Evolutionary conservation across 1,140 invertebrate species (phyloP).

Genomic region (Ctenoplectra terminalis): DNA sequence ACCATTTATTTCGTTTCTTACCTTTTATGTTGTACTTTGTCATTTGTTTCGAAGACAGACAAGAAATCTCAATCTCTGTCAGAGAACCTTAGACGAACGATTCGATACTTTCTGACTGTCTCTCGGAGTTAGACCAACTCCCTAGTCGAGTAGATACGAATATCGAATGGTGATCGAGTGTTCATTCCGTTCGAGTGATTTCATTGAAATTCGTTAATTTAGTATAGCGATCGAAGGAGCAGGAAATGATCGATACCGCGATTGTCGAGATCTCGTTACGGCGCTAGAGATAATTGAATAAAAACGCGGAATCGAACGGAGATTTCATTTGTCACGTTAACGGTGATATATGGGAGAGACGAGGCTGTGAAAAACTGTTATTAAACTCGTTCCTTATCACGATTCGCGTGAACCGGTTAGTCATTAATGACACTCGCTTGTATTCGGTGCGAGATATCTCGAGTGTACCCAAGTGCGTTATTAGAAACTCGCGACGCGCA

Average conservation of each 20-base stretch:
- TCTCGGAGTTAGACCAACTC: not conserved
- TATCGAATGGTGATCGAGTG: not conserved
- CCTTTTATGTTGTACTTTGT: not conserved
- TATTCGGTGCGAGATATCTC: not conserved
- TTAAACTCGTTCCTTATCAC: conserved; percentile 16
- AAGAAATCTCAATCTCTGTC: not conserved
- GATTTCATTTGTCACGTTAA: not conserved
- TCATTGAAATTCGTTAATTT: not conserved
- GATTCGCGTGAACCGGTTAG: conserved; percentile 1
- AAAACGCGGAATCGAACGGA: not conserved
- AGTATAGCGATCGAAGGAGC: not conserved
- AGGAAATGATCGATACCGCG: not conserved
- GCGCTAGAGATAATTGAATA: conserved; percentile 6
- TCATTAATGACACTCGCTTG: not conserved
- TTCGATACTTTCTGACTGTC: not conserved
- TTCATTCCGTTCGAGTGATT: not conserved
- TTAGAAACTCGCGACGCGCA: not conserved
- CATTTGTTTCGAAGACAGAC: not conserved
- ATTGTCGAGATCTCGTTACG: not conserved
- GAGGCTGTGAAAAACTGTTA: conserved; percentile 4
- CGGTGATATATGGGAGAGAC: not conserved
- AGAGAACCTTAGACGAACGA: not conserved
- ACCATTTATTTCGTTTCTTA: not conserved
- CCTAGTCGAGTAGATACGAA: not conserved
- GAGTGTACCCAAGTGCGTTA: not conserved